These are phyloP conservation scores for Brenthis daphne DNA, from an alignment of 2,888 invertebrate species.

Conservation along the genomic window DNA sequence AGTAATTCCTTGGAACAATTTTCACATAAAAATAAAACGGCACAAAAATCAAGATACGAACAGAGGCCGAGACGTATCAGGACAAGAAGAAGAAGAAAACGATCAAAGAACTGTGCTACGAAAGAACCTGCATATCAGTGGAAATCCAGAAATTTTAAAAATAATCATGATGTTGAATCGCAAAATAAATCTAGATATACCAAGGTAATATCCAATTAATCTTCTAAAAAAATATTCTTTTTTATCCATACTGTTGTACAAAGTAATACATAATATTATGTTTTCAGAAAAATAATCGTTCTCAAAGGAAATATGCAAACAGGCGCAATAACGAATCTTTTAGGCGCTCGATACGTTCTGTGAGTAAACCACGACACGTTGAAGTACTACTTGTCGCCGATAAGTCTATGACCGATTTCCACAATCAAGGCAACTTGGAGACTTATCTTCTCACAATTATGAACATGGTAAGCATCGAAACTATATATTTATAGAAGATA, in stretches of 20 bases:
- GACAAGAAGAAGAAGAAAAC: conserved; percentile 65
- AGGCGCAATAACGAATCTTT: conserved; percentile 36
- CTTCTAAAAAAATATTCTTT: not conserved
- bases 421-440: conserved; percentile 91
- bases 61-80: conserved; percentile 57
- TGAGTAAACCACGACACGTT: conserved; percentile 89
- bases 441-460: conserved; percentile 94
- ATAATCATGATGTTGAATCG: conserved; percentile 44
- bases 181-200: conserved; percentile 47
- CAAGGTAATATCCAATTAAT: conserved; percentile 38
- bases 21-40: conserved; percentile 49
- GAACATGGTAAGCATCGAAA: conserved; percentile 88
- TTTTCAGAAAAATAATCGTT: conserved; percentile 55
- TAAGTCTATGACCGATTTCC: conserved; percentile 92
- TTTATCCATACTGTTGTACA: not conserved
- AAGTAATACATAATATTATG: conserved; percentile 3
- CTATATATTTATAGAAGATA: conserved; percentile 21
- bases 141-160: conserved; percentile 53
- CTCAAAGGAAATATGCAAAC: conserved; percentile 47
- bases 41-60: conserved; percentile 51
- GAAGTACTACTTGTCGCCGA: conserved; percentile 95
- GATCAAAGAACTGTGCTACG: conserved; percentile 72
- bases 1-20: conserved; percentile 58
- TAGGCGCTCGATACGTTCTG: conserved; percentile 81
- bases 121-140: conserved; percentile 74